Evolutionary conservation across 1,140 invertebrate genomes (phyloP).

Genomic region (Thalassaphorura encarpata): DNA sequence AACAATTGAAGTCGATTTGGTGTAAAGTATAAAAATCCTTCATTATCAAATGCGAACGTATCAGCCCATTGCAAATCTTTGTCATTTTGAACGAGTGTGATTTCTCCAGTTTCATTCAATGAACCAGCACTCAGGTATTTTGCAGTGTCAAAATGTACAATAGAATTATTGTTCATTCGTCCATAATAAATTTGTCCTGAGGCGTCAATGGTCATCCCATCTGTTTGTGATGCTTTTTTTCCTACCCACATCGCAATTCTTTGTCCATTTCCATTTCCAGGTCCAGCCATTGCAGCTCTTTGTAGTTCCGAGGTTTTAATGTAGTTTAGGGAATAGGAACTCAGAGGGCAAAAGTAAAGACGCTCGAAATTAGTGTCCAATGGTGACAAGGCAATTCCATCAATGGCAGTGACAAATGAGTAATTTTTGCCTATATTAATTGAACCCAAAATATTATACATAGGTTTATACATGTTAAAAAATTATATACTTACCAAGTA

Average conservation of each 20-base stretch:
- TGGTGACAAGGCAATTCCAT: constrained; percentile 48
- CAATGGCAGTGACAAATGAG: not conserved
- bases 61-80: constrained; percentile 58
- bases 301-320: constrained; percentile 51
- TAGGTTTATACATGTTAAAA: no score
- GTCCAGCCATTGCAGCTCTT: constrained; percentile 33
- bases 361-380: constrained; percentile 45
- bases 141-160: constrained; percentile 52
- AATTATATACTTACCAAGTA: no score
- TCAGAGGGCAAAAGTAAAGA: constrained; percentile 68
- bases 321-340: constrained; percentile 67
- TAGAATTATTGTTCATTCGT: constrained; percentile 50
- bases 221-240: constrained; percentile 41
- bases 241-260: not conserved
- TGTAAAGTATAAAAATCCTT: constrained; percentile 52
- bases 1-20: constrained; percentile 55
- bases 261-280: not conserved
- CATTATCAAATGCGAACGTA: constrained; percentile 55
- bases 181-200: constrained; percentile 54
- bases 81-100: no score
- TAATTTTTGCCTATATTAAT: constrained; percentile 2
- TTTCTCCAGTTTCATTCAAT: not conserved
- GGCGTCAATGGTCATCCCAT: constrained; percentile 59
- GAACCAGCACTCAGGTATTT: not conserved
- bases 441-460: no score